Percentiles rank a stretch among this genome's conserved stretches.
phyloP scores from a whole-genome alignment of 2,113 vertebrate genomes.

The Oreotrochilus melanogaster region DNA sequence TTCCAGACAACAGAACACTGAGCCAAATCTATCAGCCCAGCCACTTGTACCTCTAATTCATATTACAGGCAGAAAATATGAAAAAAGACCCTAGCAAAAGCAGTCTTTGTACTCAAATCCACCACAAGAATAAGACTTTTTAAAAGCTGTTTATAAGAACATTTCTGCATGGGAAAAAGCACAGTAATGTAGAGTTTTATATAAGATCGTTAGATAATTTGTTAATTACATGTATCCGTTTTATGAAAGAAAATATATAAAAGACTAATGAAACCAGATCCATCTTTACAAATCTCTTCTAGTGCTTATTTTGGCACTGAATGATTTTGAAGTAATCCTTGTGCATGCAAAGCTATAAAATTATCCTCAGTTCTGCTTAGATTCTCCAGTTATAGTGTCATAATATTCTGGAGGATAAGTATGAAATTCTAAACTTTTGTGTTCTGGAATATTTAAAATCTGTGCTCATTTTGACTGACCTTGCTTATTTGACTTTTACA shows the following conservation, averaged over 20 bases:
- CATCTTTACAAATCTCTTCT: neutral
- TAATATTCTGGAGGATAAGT: neutral
- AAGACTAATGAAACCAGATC: neutral
- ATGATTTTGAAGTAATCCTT: neutral
- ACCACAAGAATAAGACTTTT: neutral
- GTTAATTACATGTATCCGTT: neutral
- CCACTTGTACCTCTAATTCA: neutral
- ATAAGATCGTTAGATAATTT: neutral
- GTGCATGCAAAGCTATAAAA: neutral
- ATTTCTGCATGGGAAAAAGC: neutral
- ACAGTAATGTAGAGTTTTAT: neutral
- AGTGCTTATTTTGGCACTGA: neutral
- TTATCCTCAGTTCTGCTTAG: neutral
- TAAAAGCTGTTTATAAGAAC: neutral
- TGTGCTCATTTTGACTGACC: neutral
- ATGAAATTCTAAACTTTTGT: neutral
- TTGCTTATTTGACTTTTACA: neutral
- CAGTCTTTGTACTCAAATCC: neutral
- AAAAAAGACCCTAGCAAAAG: neutral
- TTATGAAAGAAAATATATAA: neutral
- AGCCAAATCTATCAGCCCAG: neutral
- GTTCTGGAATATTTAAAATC: neutral
- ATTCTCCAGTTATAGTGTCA: neutral
- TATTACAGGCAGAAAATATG: neutral
- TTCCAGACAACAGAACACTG: neutral